Evolutionary conservation across 23 tunicate species (phyloP), one percentile per base, ranked within the genome.

Genomic region (Clavelina lepadiformis): DNA sequence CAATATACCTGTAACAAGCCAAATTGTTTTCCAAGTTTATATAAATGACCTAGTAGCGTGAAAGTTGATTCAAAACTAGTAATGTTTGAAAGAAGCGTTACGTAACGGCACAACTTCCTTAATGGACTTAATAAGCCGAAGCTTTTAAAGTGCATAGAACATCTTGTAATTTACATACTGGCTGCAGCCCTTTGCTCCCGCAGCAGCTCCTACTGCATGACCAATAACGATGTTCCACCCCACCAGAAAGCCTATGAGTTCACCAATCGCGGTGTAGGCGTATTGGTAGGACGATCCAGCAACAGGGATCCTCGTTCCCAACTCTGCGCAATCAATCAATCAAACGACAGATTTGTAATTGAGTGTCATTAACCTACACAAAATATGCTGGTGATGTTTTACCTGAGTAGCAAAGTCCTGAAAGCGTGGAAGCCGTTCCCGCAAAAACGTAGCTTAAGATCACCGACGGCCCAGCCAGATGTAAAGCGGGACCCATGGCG

Each of bases 401-500:
- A 74, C 81, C 81, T 36, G 81, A 71, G 32, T 74, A 74, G 28
- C 81, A 74, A 5, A 57, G 15, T 31, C 72, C 81, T 35, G 81
- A 74, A 7, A 74, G 46, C 3, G 44, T 45, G 4, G 81, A 63
- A 19, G 81, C 81, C 32, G 49, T 5, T 4, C 54, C 81, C 2
- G 61, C 81, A 21, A 74, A 61, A 8, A 74, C 11, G 32, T 74
- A 74, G 32, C 66, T 35, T 3, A 74, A 2, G 5, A 74, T 61
- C 2, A 74, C 49, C 3, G 72, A 63, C 7, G 81, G 81, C 45
- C 81, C 81, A 20, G 71, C 71, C 20, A 45, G 46, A 15, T 63
- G 53, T 24, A 38, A 31, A 18, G 65, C 36, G 34, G 77, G 35
- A 21, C 81, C 81, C 34, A 35, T 45, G 5, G 47, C n/a, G 3